Base-by-base conservation (phyloP, 2,888 invertebrate species). In the Rhagophthalmus giganteus region DNA sequence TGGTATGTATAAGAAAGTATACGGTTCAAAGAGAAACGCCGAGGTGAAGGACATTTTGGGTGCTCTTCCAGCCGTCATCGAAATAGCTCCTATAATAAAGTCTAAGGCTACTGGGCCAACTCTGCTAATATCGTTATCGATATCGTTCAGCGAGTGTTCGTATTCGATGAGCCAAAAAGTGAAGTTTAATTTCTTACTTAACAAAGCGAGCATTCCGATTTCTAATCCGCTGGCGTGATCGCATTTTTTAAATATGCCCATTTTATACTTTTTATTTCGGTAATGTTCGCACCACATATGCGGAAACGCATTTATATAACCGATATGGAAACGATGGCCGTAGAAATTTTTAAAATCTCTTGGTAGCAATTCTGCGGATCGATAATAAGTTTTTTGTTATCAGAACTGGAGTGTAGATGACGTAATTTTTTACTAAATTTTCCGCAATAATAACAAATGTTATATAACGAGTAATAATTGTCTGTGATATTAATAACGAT, bases 81-180 rank as follows among this genome's bases (percentile, higher is more conserved):
- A 54, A 9, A 64, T 32, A 9, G 55, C 61, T n/a, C 64, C 64
- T 15, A 64, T 61, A 2, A 56, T 52, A 15, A 64, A 52, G 38
- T 64, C 61, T 20, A 20, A 7, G 4, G 7, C 7, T 20, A 39
- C 33, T 7, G 47, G 38, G 5, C 40, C 15, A 2, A 41, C 30
- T 28, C 35, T 41, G 9, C 55, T 37, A n/a, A 57, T 47, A 30
- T 49, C 42, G 1, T 12, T 2, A 7, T 40, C 41, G 2, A 40
- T 37, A 5, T 37, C 31, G 6, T 12, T 25, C 6, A 53, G 8
- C 9, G 30, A 16, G 10, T 54, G 11, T 7, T 26, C 24, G 24
- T 49, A 38, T 28, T 52, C 54, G 1, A 55, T 28, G 0, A 59
- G 41, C 25, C 16, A 28, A 26, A 46, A 62, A 3, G 55, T 58